A percentile compares a stretch with the other conserved stretches of the same genome.
phyloP scores from a whole-genome alignment of 2,888 invertebrate species.

The Lochmaea capreae region DNA sequence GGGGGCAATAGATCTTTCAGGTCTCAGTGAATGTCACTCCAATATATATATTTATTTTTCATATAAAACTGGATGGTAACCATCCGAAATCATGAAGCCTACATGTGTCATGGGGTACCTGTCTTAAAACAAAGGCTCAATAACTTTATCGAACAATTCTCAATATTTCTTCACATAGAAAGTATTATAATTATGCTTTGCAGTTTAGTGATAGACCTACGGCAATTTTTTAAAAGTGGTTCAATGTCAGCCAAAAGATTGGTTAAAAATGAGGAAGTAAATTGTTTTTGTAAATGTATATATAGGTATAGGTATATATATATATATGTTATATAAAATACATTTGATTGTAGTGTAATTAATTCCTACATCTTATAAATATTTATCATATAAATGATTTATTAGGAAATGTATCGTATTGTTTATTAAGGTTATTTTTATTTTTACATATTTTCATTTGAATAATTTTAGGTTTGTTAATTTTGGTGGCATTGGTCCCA shows the following conservation, averaged over 20 bases:
- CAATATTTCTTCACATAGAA: constrained; percentile 18
- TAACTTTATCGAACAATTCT: no score
- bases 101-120: no score
- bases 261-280: constrained; percentile 25
- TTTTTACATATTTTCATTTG: not conserved
- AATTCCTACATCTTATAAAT: not conserved
- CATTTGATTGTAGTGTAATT: not conserved
- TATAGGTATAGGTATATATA: no score
- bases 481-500: not conserved
- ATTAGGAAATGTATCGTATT: not conserved
- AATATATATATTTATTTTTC: no score
- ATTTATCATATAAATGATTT: not conserved
- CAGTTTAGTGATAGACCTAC: constrained; percentile 12
- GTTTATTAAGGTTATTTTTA: no score
- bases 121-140: no score
- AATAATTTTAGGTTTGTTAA: not conserved
- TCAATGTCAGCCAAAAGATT: constrained; percentile 22
- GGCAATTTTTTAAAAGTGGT: constrained; percentile 25
- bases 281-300: not conserved
- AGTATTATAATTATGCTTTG: constrained; percentile 13
- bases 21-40: no score
- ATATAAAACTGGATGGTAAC: no score
- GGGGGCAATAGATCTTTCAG: no score
- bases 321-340: not conserved
- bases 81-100: no score